Conservation (phyloP, 1,140 invertebrate species). For the Semibalanus balanoides region DNA sequence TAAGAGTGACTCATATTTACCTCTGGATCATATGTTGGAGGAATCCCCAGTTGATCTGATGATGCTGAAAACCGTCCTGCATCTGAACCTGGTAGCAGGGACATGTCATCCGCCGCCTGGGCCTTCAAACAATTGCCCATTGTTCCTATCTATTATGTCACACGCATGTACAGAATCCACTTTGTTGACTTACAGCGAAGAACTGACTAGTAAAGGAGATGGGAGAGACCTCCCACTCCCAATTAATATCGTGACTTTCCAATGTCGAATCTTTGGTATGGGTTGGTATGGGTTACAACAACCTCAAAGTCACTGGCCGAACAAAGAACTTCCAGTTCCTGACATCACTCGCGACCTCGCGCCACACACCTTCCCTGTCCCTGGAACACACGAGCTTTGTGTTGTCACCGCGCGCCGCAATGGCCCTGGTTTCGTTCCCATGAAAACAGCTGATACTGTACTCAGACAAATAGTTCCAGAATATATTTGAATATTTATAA, state of each 20-base stretch:
- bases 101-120: neutral
- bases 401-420: neutral
- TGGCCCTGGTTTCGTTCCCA: neutral
- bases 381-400: neutral
- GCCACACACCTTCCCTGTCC: neutral
- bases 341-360: no score
- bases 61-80: neutral
- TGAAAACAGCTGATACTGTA: neutral
- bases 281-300: neutral
- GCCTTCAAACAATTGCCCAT: constrained; percentile 4
- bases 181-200: neutral
- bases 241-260: neutral
- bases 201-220: neutral
- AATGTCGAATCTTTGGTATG: neutral
- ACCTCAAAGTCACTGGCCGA: neutral
- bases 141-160: neutral
- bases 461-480: neutral
- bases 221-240: neutral
- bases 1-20: neutral
- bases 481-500: neutral
- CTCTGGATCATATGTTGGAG: neutral
- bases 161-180: neutral
- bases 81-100: neutral
- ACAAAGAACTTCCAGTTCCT: neutral
- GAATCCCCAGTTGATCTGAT: neutral